Percentiles rank a stretch among this genome's conserved stretches.
These are phyloP conservation scores for Mobula hypostoma DNA, from an alignment of 2,113 vertebrate genomes.

Conservation along the genomic window DNA sequence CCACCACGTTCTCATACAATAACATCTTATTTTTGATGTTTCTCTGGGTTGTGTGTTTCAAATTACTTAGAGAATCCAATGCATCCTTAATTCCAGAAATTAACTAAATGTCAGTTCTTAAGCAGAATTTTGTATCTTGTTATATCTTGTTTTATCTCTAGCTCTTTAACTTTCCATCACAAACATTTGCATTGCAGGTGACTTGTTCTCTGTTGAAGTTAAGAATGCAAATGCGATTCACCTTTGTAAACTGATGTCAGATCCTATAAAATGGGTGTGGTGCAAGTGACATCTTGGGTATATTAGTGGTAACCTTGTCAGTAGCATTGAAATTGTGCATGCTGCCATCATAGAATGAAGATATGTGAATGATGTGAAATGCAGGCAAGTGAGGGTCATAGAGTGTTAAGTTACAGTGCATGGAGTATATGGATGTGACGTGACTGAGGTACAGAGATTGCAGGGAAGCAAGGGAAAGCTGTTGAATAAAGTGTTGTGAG, in stretches of 20 bases:
- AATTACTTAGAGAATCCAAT: too few relatives aligned
- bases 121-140: too few relatives aligned
- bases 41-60: too few relatives aligned
- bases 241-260: neutral
- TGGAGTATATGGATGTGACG: neutral
- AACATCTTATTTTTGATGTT: too few relatives aligned
- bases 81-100: too few relatives aligned
- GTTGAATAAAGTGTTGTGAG: neutral
- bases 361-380: neutral
- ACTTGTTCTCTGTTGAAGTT: neutral
- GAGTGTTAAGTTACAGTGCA: neutral
- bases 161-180: too few relatives aligned
- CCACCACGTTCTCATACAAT: too few relatives aligned
- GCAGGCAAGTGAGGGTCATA: neutral
- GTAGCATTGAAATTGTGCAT: neutral
- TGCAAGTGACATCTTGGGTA: neutral
- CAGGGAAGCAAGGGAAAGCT: neutral
- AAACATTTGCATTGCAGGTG: neutral
- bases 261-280: neutral
- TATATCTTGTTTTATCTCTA: too few relatives aligned
- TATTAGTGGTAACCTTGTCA: neutral
- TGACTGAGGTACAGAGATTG: neutral
- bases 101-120: too few relatives aligned
- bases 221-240: neutral
- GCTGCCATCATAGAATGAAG: neutral